Evolutionary conservation across 2,113 vertebrate species (phyloP).

Genomic region (Asarcornis scutulata): DNA sequence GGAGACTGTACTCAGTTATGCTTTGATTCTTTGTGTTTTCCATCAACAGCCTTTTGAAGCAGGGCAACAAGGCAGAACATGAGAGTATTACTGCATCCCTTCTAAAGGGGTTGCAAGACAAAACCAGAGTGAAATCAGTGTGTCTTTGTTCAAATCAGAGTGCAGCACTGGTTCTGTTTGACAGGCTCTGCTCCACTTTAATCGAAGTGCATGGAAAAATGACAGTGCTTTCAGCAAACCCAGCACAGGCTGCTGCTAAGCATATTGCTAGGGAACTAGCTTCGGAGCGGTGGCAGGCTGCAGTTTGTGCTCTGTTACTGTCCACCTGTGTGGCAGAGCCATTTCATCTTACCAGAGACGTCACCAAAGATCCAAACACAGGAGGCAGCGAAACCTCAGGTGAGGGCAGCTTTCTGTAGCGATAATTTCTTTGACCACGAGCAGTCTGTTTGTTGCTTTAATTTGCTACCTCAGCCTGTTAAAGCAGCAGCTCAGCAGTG

Average conservation of each 20-base stretch:
- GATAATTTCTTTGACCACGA: neutral
- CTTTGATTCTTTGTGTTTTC: neutral
- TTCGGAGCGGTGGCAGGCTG: neutral
- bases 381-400: neutral
- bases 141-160: neutral
- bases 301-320: neutral
- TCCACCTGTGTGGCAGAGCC: neutral
- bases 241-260: neutral
- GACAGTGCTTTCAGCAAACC: neutral
- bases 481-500: neutral
- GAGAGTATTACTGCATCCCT: neutral
- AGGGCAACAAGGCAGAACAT: neutral
- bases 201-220: neutral
- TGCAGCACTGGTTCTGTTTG: neutral
- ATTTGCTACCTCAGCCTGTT: neutral
- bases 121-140: neutral
- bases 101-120: neutral
- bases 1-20: neutral
- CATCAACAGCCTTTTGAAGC: neutral
- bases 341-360: neutral
- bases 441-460: neutral
- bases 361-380: fast-evolving
- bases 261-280: neutral
- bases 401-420: neutral
- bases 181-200: neutral